A percentile compares a stretch with the other conserved stretches of the same genome.
These are phyloP conservation scores for Charanyca ferruginea DNA, from an alignment of 2,888 invertebrate species.

Conservation along the genomic window DNA sequence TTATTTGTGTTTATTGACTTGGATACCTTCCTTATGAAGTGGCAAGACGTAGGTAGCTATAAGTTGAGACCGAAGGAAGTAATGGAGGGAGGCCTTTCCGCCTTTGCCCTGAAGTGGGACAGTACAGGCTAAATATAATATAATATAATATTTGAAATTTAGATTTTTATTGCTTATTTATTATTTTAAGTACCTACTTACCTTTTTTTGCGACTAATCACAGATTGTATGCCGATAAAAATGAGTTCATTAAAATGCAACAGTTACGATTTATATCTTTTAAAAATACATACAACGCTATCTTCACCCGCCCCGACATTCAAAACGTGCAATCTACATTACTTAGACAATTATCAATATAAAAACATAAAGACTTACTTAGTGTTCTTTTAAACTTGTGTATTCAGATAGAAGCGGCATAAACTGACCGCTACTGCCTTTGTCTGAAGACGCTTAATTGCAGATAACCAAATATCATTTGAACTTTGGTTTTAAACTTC, in stretches of 20 bases:
- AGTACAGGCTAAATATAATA: too few species aligned
- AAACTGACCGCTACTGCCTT: neutral
- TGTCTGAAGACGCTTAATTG: neutral
- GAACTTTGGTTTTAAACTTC: too few species aligned
- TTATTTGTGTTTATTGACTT: too few species aligned
- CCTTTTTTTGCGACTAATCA: conserved; percentile 14
- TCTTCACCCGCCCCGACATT: neutral
- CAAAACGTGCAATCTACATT: conserved; percentile 4
- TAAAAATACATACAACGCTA: conserved; percentile 1
- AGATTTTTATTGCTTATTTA: neutral
- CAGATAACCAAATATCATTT: too few species aligned
- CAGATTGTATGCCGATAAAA: conserved; percentile 30
- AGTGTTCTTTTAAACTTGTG: neutral
- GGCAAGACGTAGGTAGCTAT: too few species aligned
- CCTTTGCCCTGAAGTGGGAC: too few species aligned
- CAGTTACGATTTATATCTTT: conserved; percentile 14
- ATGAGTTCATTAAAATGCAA: conserved; percentile 24
- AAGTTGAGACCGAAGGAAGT: too few species aligned
- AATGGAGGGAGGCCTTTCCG: too few species aligned
- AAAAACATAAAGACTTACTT: neutral
- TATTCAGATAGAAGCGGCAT: neutral
- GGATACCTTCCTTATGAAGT: too few species aligned
- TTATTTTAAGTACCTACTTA: conserved; percentile 8
- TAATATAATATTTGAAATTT: too few species aligned
- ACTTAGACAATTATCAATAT: neutral